These are phyloP conservation scores for Acanthurus leucopareius DNA, from an alignment of 2,797 vertebrate genomes.

Conservation along the genomic window DNA sequence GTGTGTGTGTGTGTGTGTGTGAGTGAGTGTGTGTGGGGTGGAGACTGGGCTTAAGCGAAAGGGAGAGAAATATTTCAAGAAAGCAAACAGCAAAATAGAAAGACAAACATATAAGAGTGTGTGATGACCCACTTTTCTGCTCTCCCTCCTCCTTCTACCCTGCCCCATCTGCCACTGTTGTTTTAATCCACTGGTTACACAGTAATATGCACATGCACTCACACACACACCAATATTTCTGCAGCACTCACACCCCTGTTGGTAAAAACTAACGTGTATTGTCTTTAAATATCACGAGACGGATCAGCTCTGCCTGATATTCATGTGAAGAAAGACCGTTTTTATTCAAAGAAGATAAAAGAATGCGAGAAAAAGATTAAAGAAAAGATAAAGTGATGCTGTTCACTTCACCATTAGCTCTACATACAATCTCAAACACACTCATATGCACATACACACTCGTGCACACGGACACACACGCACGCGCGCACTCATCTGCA, in stretches of 20 bases:
- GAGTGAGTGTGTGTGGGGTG: neutral
- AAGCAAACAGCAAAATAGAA: slow-evolving; percentile 39
- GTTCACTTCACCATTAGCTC: neutral
- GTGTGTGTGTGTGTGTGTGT: neutral
- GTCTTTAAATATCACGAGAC: slow-evolving; percentile 17
- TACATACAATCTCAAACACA: neutral
- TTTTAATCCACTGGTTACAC: slow-evolving; percentile 79
- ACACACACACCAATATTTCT: slow-evolving; percentile 17
- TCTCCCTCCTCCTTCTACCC: slow-evolving; percentile 51
- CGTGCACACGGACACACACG: neutral
- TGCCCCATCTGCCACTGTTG: slow-evolving; percentile 80
- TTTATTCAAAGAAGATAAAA: neutral
- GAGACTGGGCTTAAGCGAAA: neutral
- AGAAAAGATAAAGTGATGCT: neutral
- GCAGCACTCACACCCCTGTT: neutral
- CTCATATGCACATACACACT: neutral
- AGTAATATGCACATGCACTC: slow-evolving; percentile 23
- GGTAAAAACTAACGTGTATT: neutral
- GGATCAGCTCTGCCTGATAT: neutral
- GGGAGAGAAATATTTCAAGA: slow-evolving; percentile 44
- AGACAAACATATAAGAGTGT: slow-evolving; percentile 48
- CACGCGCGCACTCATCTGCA: neutral
- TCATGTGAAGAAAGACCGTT: neutral
- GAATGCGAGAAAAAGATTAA: neutral
- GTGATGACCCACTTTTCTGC: slow-evolving; percentile 79